Base-by-base conservation (phyloP, 2,888 invertebrate genomes). In the Zootermopsis nevadensis region DNA sequence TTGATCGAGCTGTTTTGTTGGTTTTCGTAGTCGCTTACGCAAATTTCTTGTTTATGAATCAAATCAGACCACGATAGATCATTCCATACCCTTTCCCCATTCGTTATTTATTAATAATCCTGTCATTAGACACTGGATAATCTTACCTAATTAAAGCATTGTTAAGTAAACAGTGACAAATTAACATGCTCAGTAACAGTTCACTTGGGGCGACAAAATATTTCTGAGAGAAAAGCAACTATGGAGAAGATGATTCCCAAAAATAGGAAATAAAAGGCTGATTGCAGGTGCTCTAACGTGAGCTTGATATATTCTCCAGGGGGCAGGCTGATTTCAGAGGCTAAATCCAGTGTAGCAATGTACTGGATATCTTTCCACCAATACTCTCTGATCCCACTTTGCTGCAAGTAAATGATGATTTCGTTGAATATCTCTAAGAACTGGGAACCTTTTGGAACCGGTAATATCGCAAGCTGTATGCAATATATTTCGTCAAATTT, bases 281-380 rank as follows among this genome's bases (percentile, higher is more conserved):
- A 74, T n/a, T 74, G 74, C 74, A 74, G 22, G n/a, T 74, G 74
- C n/a, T 74, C n/a, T n/a, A 74, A 74, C 1, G 35, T 33, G 10
- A 74, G 74, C n/a, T 33, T 38, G 24, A 74, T 38, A n/a, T 74
- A 74, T n/a, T 74, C 74, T 74, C 74, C 74, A 35, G 74, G 33
- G 24, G 74, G 74, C 12, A 38, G n/a, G 7, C 38, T 38, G n/a
- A 74, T 38, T 2, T 74, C n/a, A 19, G 15, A 33, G 2, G 74
- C 74, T 12, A 33, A 38, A 24, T 38, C 12, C n/a, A 74, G 38
- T 24, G 74, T 74, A 22, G 74, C 74, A 35, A n/a, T 38, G 38
- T 74, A 74, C n/a, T 74, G 31, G 6, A 74, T n/a, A 15, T 74
- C 74, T 24, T 74, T 38, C 22, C 31, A 74, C 74, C 74, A 74